Base-by-base conservation (phyloP, 1,140 invertebrate species). In the Zaprionus nigranus region DNA sequence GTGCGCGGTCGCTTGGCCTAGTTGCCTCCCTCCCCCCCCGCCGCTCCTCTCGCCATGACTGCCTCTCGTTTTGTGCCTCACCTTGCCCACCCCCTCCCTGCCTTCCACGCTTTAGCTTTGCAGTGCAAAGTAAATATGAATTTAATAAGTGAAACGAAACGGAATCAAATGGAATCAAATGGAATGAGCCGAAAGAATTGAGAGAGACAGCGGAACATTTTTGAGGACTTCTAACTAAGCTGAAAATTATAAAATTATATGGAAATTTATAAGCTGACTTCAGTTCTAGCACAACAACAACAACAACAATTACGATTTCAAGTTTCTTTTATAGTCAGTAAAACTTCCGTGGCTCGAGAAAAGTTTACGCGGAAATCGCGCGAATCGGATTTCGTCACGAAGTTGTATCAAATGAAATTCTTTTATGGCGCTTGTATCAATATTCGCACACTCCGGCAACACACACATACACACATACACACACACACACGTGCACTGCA, bases 81-180 rank as follows among this genome's bases (percentile, higher is more conserved):
- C 34, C 34, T 17, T 13, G 15, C 9, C 28, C 11, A 11, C 7
- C 43, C 43, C 12, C n/a, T 46, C 2, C 17, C n/a, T 46, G 0
- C 17, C 43, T 17, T 9, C 7, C n/a, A 22, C 1, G n/a, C 9
- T 11, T 20, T 49, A 9, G 17, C 46, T 51, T 24, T 24, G 46
- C 17, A 3, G 46, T 51, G 20, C 12, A 51, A 51, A 51, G 11
- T 24, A 51, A 51, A 51, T 20, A 51, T 51, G 9, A 22, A 51
- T 51, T 51, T 51, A 51, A 51, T 51, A 51, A 51, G 20, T n/a
- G 20, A 24, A 51, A 51, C 12, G 46, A 51, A 24, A 51, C 11
- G 46, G 6, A 46, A 46, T 5, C 6, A 2, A 46, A 17, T 7
- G 40, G 17, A 49, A 9, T 20, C 13, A n/a, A n/a, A 40, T 5